A percentile compares a stretch with the other conserved stretches of the same genome.
Evolutionary conservation across 2,888 invertebrate genomes (phyloP).

Genomic region (Spodoptera exigua): DNA sequence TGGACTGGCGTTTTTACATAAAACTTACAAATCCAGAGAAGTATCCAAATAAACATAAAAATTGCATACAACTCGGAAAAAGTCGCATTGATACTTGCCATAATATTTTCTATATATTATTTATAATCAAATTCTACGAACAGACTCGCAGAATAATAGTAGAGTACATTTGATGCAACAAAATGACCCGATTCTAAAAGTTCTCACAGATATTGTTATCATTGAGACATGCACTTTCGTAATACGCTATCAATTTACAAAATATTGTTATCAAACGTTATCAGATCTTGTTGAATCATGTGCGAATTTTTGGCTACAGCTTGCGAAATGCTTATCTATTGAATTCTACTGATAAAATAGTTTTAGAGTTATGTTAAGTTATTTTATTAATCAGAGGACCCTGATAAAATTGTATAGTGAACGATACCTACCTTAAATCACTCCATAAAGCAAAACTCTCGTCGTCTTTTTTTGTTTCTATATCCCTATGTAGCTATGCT

Average conservation of each 20-base stretch:
- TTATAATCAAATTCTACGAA: neutral
- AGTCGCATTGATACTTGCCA: no score
- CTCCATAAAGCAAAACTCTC: no score
- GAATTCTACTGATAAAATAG: constrained; percentile 37
- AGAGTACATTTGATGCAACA: constrained; percentile 2
- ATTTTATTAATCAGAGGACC: neutral
- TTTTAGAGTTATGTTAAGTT: constrained; percentile 14
- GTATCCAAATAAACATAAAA: no score
- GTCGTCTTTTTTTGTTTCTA: no score
- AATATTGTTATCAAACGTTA: constrained; percentile 26
- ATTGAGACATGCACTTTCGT: constrained; percentile 42
- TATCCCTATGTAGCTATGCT: no score
- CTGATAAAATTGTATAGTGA: no score
- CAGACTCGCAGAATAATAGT: constrained; percentile 1
- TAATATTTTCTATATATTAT: no score
- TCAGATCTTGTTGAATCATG: constrained; percentile 33
- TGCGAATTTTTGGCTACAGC: constrained; percentile 48
- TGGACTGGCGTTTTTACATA: no score
- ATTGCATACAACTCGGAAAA: no score
- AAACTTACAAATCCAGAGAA: no score
- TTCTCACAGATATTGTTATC: constrained; percentile 33
- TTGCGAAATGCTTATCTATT: constrained; percentile 52
- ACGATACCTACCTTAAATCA: no score
- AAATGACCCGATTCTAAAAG: constrained; percentile 12
- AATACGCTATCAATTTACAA: constrained; percentile 37